Conservation (phyloP, 2,113 vertebrate genomes). For the Kobus ellipsiprymnus region DNA sequence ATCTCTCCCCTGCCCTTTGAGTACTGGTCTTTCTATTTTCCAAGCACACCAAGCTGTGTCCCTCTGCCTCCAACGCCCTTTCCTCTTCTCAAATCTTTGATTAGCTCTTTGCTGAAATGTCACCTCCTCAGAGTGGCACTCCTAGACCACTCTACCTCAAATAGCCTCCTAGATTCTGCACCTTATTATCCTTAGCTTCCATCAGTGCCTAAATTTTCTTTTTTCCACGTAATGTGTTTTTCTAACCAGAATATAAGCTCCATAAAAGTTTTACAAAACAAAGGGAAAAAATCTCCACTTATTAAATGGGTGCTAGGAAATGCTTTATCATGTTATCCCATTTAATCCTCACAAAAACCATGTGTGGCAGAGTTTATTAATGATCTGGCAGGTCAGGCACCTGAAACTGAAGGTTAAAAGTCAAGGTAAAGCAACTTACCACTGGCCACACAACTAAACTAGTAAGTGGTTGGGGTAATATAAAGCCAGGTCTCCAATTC, state of each 20-base stretch:
- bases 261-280: conserved; percentile 8
- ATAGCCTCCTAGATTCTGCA: background rate
- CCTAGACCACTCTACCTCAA: background rate
- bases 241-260: background rate
- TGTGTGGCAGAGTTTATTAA: background rate
- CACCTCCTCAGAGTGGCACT: background rate
- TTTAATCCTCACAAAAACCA: conserved; percentile 14
- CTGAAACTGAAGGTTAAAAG: conserved; percentile 11
- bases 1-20: background rate
- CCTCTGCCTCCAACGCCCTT: background rate
- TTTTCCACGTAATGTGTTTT: background rate
- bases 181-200: background rate
- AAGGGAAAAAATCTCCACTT: background rate
- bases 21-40: background rate
- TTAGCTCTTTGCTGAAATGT: background rate
- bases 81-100: background rate
- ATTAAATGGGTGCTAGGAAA: background rate
- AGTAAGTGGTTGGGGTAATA: background rate
- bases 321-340: background rate
- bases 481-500: background rate
- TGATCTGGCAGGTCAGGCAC: background rate
- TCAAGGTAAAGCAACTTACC: conserved; percentile 14
- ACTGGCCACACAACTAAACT: background rate
- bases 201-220: background rate
- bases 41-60: background rate